phyloP scores from a whole-genome alignment of 2,888 invertebrate genomes.

The Candidula unifasciata region DNA sequence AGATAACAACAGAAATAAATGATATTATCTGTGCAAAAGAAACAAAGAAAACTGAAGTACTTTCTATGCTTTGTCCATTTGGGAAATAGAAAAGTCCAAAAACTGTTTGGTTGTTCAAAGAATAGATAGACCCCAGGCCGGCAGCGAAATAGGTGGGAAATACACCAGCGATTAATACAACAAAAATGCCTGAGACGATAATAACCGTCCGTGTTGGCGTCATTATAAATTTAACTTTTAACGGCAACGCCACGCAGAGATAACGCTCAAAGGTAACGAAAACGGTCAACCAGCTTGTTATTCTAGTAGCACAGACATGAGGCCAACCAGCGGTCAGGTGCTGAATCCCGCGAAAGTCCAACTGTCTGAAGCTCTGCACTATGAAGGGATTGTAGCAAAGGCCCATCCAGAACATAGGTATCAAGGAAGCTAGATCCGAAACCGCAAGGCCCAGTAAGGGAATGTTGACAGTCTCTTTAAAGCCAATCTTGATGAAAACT shows the following conservation, averaged over 20 bases:
- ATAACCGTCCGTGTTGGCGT: conserved; percentile 4
- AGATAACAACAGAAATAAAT: not conserved
- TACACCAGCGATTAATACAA: not conserved
- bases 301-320: conserved; percentile 1
- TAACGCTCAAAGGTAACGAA: conserved; percentile 22
- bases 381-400: conserved; percentile 12
- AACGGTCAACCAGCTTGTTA: conserved; percentile 18
- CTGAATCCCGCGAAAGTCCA: not conserved
- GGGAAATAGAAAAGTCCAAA: not conserved
- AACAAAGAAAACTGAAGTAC: not conserved
- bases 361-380: not conserved
- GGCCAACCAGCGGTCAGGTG: conserved; percentile 19
- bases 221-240: conserved; percentile 3
- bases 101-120: not conserved
- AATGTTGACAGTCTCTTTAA: conserved; percentile 22
- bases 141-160: not conserved
- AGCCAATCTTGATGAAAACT: too few relatives aligned
- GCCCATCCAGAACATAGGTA: conserved; percentile 6
- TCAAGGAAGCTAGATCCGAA: conserved; percentile 5
- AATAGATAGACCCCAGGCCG: not conserved
- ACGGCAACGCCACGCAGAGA: conserved; percentile 11
- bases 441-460: conserved; percentile 11
- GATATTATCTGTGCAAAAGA: not conserved
- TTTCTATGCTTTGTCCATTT: not conserved
- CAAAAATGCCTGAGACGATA: not conserved